Conservation (phyloP, 2,797 vertebrate species). For the Anomalospiza imberbis region DNA sequence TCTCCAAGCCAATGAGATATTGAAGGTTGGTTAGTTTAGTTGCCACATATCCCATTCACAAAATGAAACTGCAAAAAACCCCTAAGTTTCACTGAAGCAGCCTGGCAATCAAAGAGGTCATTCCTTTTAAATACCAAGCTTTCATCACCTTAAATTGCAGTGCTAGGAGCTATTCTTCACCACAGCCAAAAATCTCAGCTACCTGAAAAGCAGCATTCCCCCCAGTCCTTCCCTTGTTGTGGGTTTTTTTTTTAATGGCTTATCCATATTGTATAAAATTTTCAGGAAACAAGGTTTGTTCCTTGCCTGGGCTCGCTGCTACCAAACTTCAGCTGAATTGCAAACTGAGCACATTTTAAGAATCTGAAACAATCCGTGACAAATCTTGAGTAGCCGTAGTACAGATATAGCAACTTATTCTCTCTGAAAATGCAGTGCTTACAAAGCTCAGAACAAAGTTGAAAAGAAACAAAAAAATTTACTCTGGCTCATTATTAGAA, state of each 20-base stretch:
- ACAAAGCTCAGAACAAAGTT: not conserved
- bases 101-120: not conserved
- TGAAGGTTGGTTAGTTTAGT: not conserved
- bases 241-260: not conserved
- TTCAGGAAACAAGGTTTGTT: not conserved
- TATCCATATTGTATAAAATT: not conserved
- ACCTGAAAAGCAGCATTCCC: constrained; percentile 20
- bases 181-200: not conserved
- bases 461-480: not conserved
- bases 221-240: not conserved
- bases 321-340: not conserved
- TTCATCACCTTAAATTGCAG: constrained; percentile 11
- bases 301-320: not conserved
- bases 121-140: constrained; percentile 6
- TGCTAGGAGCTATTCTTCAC: not conserved
- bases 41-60: constrained; percentile 15
- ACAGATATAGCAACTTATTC: not conserved
- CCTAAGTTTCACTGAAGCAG: not conserved
- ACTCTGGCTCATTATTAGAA: not conserved
- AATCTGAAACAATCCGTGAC: not conserved
- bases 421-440: not conserved
- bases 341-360: not conserved
- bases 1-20: not conserved
- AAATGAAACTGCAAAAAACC: not conserved
- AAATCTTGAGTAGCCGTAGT: not conserved